phyloP scores from a whole-genome alignment of 2,888 invertebrate genomes.

The Trissolcus brochymenae region DNA sequence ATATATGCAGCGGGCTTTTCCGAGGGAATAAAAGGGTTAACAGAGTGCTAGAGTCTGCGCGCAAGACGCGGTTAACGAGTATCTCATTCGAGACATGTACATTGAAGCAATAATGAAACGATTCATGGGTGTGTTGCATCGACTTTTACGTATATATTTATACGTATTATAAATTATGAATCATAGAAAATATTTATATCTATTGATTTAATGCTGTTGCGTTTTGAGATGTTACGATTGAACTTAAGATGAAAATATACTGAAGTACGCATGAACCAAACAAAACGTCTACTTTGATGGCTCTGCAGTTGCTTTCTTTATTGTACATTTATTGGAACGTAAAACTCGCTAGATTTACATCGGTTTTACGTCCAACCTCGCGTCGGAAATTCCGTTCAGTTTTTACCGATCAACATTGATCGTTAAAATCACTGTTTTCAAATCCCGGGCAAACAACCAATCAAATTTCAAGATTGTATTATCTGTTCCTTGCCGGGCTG shows the following conservation, averaged over 20 bases:
- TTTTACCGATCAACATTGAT: background rate
- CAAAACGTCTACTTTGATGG: conserved; percentile 55
- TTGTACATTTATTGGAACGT: conserved; percentile 9
- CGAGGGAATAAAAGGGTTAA: conserved; percentile 24
- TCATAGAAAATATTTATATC: conserved; percentile 36
- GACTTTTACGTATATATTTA: conserved; percentile 56
- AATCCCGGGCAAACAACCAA: too few species aligned
- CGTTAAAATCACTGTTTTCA: background rate
- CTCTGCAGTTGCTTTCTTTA: conserved; percentile 20
- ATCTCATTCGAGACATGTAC: conserved; percentile 58
- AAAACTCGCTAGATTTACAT: conserved; percentile 9
- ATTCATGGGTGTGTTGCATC: conserved; percentile 51
- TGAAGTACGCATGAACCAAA: conserved; percentile 59
- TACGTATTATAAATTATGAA: conserved; percentile 39
- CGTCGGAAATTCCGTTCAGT: background rate
- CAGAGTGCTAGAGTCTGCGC: conserved; percentile 34
- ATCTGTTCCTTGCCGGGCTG: too few species aligned
- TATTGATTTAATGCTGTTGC: conserved; percentile 72
- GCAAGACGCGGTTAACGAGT: conserved; percentile 44
- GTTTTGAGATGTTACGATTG: conserved; percentile 72
- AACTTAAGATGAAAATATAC: conserved; percentile 61
- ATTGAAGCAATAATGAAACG: conserved; percentile 64
- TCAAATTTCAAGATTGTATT: too few species aligned
- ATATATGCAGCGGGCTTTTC: conserved; percentile 30
- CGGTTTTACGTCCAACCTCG: conserved; percentile 4